Percentiles rank a stretch among this genome's conserved stretches.
Conservation (phyloP, 2,797 vertebrate genomes). For the Lutjanus argentimaculatus region DNA sequence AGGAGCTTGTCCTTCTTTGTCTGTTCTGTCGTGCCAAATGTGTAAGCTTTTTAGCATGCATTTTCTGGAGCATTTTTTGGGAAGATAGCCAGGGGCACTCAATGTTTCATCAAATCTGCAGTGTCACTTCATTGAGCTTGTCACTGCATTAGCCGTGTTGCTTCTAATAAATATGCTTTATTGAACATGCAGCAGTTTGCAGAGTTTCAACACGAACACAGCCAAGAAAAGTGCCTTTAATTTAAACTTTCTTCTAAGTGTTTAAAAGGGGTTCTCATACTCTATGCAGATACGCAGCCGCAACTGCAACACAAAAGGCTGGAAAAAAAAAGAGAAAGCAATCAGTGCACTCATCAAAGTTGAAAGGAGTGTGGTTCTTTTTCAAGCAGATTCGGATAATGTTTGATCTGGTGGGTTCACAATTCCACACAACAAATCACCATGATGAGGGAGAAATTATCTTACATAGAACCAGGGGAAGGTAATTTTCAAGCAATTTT, state of each 20-base stretch:
- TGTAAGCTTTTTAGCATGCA: constrained; percentile 29
- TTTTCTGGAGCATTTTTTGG: constrained; percentile 52
- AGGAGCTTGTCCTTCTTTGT: constrained; percentile 11
- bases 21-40: constrained; percentile 13
- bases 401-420: constrained; percentile 30
- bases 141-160: constrained; percentile 52
- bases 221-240: constrained; percentile 39
- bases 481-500: constrained; percentile 42
- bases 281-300: constrained; percentile 10
- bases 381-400: constrained; percentile 32
- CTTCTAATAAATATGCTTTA: constrained; percentile 55
- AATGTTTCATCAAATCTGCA: constrained; percentile 62
- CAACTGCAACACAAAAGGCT: constrained; percentile 24
- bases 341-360: constrained; percentile 48
- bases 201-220: constrained; percentile 41
- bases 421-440: constrained; percentile 33
- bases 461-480: not conserved
- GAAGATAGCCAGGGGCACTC: constrained; percentile 49
- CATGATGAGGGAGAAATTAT: constrained; percentile 42
- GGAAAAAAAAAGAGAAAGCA: constrained; percentile 24
- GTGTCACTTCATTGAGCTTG: constrained; percentile 61
- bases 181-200: constrained; percentile 44
- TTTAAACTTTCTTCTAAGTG: constrained; percentile 29
- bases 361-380: constrained; percentile 35
- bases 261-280: constrained; percentile 6